A percentile compares a stretch with the other conserved stretches of the same genome.
These are phyloP conservation scores for Grantiella picta DNA, from an alignment of 2,113 vertebrate genomes.

Conservation along the genomic window DNA sequence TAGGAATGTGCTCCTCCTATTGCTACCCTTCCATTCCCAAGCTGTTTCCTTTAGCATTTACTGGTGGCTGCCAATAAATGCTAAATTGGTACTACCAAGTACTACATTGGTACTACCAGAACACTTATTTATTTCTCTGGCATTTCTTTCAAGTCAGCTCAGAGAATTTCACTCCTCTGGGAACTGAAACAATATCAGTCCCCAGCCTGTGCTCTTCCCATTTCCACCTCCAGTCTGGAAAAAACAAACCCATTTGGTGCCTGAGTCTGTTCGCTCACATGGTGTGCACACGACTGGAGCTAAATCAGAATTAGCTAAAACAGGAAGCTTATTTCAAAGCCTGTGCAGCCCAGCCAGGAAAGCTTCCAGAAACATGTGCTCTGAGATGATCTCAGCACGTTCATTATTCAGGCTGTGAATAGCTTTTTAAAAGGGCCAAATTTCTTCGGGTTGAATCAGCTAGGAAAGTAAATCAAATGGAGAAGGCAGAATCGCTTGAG, in stretches of 20 bases:
- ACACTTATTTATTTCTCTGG: neutral
- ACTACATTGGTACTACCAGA: neutral
- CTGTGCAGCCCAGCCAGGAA: neutral
- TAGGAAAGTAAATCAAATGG: neutral
- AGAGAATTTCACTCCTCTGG: neutral
- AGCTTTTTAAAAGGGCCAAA: neutral
- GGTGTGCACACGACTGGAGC: neutral
- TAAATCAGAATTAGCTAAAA: neutral
- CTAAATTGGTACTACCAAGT: neutral
- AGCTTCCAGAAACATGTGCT: slow-evolving; percentile 12
- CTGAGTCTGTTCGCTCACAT: neutral
- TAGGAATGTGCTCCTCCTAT: neutral
- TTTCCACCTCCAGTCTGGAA: neutral
- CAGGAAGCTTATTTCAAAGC: slow-evolving; percentile 18
- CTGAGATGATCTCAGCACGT: neutral
- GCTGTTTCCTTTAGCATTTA: neutral
- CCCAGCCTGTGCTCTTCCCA: neutral
- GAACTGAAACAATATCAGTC: neutral
- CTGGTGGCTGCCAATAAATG: neutral
- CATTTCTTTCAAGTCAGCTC: neutral
- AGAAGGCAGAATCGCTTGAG: neutral
- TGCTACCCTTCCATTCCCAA: neutral
- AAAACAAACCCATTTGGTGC: neutral
- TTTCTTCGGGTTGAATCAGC: neutral
- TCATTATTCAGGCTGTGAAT: neutral